phyloP scores from a whole-genome alignment of 1,140 invertebrate species.

The Tribolium madens region DNA sequence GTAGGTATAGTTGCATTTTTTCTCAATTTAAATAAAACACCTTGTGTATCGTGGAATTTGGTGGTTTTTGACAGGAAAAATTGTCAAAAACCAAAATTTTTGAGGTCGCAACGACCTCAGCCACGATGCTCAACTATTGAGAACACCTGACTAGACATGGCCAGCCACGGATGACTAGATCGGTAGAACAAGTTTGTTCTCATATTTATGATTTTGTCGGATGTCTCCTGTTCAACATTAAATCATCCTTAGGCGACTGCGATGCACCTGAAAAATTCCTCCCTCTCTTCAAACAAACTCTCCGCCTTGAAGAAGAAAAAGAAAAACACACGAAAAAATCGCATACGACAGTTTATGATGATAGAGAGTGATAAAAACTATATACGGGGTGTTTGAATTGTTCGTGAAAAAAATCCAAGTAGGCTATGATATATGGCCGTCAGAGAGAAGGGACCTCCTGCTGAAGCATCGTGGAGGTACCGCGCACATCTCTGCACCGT shows the following conservation, averaged over 20 bases:
- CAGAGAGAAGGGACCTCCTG: slow-evolving; percentile 13
- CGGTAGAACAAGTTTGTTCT: slow-evolving; percentile 32
- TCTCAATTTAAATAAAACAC: too few species aligned
- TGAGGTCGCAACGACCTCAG: too few species aligned
- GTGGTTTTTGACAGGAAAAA: too few species aligned
- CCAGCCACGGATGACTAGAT: slow-evolving; percentile 27
- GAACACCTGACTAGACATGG: slow-evolving; percentile 31
- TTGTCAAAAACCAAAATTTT: too few species aligned
- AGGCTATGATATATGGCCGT: slow-evolving; percentile 28
- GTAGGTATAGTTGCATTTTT: too few species aligned
- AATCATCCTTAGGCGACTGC: slow-evolving; percentile 27
- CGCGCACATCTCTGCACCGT: neutral
- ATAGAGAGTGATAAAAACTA: neutral
- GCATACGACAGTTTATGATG: neutral
- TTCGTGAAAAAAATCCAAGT: neutral
- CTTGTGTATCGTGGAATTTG: too few species aligned
- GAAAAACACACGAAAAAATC: neutral
- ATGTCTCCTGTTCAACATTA: slow-evolving; percentile 21
- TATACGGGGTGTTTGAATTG: neutral
- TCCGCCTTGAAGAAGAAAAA: neutral
- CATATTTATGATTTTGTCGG: slow-evolving; percentile 33
- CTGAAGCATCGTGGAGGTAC: slow-evolving; percentile 16
- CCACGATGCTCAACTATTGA: neutral
- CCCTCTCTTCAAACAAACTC: neutral
- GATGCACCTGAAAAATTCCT: slow-evolving; percentile 21